Evolutionary conservation across 1,140 invertebrate genomes (phyloP), one percentile per base, ranked within the genome.

Genomic region (Adoxophyes honmai): DNA sequence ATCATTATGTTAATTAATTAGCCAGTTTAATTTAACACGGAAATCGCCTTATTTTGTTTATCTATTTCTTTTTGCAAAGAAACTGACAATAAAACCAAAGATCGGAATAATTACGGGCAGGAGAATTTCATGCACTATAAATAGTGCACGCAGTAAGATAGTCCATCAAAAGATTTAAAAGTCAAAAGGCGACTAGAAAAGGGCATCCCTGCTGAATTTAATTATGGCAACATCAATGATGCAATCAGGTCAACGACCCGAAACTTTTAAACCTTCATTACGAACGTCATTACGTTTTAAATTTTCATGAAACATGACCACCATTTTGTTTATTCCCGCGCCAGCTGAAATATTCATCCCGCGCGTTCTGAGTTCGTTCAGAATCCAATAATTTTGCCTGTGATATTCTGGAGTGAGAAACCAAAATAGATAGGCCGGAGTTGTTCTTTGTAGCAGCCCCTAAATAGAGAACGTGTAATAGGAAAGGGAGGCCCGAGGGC

Each of bases 391-490:
- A 78, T 58, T 75, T 82, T 72, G 68, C 70, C 73, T 78, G 75
- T 76, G 79, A 75, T 81, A 83, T 86, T 75, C 81, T 68, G 63
- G 67, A 75, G 60, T 66, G 62, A 76, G 73, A 84, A 28, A 33
- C 79, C 78, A 86, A 88, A 87, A 88, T 88, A 87, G 84, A 87
- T 84, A 81, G 76, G 71, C 66, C 72, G 57, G 68, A 86, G 73
- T 82, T 75, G 78, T 81, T 82, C 79, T 81, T 80, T 81, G 84
- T 83, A 80, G 69, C 78, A 74, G 72, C 81, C 81, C 78, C 84
- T 87, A 86, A 84, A 86, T 84, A 81, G 78, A 86, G 84, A 48
- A 48, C 82, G 75, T 79, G 81, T 84, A 81, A 84, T 82, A 83
- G 71, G 71, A 79, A 74, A 81, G 84, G 81, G 83, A 80, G 79